A percentile compares a stretch with the other conserved stretches of the same genome.
Conservation (phyloP, 2,113 vertebrate species). For the Leucopsar rothschildi region DNA sequence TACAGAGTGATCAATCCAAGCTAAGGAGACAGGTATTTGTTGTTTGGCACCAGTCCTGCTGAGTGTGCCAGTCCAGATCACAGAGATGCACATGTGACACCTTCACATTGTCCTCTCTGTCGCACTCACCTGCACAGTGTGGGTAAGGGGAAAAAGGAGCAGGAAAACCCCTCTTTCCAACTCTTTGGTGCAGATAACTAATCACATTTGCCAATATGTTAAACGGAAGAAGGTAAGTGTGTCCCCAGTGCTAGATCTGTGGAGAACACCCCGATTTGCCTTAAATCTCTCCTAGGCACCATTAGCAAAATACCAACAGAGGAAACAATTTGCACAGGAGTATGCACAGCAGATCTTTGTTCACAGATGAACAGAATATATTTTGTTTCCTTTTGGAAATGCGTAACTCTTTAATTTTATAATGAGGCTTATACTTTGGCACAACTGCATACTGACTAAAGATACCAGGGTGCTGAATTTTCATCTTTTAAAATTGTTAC, state of each 20-base stretch:
- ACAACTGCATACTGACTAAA: neutral
- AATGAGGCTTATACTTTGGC: neutral
- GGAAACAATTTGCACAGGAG: neutral
- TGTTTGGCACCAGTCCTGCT: neutral
- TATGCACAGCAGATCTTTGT: neutral
- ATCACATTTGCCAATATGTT: neutral
- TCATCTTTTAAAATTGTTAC: neutral
- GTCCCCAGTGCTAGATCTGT: neutral
- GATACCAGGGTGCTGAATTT: neutral
- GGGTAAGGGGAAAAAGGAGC: neutral
- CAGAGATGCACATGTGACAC: accelerated
- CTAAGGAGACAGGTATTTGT: neutral
- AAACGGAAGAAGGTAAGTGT: neutral
- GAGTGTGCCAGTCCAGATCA: neutral
- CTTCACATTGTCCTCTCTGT: neutral
- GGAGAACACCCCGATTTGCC: neutral
- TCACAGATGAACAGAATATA: neutral
- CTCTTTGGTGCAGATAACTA: neutral
- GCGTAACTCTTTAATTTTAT: neutral
- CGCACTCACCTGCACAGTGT: neutral
- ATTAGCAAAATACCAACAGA: neutral
- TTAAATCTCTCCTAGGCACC: neutral
- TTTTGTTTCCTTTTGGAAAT: neutral
- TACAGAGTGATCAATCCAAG: neutral
- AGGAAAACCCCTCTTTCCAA: neutral